Evolutionary conservation across 1,140 invertebrate species (phyloP).

Genomic region (Zaprionus inermis): DNA sequence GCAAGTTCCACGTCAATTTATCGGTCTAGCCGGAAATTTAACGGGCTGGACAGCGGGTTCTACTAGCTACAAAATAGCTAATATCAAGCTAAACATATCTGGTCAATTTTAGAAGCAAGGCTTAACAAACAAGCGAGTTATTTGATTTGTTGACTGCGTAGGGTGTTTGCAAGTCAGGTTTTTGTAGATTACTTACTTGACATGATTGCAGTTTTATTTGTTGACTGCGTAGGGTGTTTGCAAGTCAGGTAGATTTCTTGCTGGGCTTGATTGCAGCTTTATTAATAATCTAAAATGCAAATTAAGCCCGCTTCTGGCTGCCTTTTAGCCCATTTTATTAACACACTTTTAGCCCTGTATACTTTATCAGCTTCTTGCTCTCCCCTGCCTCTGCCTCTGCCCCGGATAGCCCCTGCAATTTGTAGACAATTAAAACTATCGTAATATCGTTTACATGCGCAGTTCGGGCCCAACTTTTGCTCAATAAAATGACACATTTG

Average conservation of each 20-base stretch:
- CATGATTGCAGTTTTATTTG: background rate
- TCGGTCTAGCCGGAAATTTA: constrained; percentile 47
- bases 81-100: no score
- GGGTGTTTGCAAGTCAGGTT: no score
- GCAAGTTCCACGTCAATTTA: constrained; percentile 51
- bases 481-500: constrained; percentile 76
- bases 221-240: no score
- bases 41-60: background rate
- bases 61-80: no score
- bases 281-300: background rate
- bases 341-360: background rate
- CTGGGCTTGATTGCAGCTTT: background rate
- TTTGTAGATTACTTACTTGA: no score
- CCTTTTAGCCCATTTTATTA: background rate
- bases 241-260: no score
- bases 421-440: constrained; percentile 35
- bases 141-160: background rate
- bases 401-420: constrained; percentile 3
- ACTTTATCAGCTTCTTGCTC: background rate
- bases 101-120: background rate
- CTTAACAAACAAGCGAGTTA: background rate
- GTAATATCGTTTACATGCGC: constrained; percentile 42
- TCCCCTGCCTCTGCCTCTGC: background rate
- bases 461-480: constrained; percentile 40
- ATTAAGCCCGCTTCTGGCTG: background rate